Base-by-base conservation (phyloP, 2,888 invertebrate genomes). In the Chloromyia formosa region DNA sequence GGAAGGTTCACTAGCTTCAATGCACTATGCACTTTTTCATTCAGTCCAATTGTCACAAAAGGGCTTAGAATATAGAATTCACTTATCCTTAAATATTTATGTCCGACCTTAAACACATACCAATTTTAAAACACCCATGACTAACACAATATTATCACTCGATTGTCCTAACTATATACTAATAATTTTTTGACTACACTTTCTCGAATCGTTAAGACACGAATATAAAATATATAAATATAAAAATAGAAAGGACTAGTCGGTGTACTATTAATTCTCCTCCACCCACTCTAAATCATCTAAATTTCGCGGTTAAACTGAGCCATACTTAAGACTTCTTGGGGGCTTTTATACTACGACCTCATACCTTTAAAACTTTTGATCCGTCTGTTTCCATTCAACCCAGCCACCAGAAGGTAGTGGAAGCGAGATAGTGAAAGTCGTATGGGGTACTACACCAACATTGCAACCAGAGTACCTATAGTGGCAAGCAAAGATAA, bases 301-400 rank as follows among this genome's bases (percentile, higher is more conserved):
- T 80, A 80, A 80, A 79, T 79, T 35, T 77, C 79, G 78, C 80
- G 79, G 78, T 79, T 80, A 78, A 79, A 83, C 83, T 83, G 83
- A 83, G 81, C 66, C 80, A 80, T 79, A 80, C 78, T 78, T 78
- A 81, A 81, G 81, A 78, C 77, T 79, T 79, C 80, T 79, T 80
- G 79, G 80, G 81, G 80, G 81, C 82, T 83, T 83, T 82, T 83
- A 83, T 83, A 83, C 80, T 78, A 66, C 80, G 79, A 79, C 69
- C 66, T 68, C 72, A 74, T 76, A 75, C 75, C 74, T 76, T 71
- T 56, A 62, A 69, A 54, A 73, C 27, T 64, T 71, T 53, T 35
- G 58, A 74, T 73, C 73, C 54, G 68, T 75, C 74, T 64, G 74
- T 75, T 77, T 77, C 75, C 64, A 75, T 71, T 71, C 58, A 73